Evolutionary conservation across 2,888 invertebrate genomes (phyloP), one percentile per base, ranked within the genome.

Genomic region (Helicoverpa assulta): DNA sequence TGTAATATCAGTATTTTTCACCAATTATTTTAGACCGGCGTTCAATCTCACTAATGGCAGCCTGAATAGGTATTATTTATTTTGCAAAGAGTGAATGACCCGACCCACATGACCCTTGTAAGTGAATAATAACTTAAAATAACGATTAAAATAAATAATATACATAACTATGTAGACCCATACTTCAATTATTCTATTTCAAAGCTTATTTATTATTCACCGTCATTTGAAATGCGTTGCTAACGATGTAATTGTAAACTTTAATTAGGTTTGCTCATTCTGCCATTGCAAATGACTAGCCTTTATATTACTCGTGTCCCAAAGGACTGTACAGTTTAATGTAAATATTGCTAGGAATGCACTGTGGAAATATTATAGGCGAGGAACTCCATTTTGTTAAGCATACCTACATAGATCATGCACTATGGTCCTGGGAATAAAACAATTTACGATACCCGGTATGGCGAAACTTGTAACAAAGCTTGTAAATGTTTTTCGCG

Each of bases 191-290:
- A 26, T 53, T 43, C 43, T 43, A 47, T 47, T 47, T 47, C 47
- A 47, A n/a, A 47, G 47, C n/a, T 47, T 47, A n/a, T 47, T n/a
- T n/a, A n/a, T 47, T 47, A n/a, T 47, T 53, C 52, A 26, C 2
- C 16, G 16, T 2, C 26, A 26, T 53, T 53, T 10, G 3, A 40
- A 53, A 26, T 53, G 12, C 21, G 0, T 10, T 26, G 26, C 53
- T 26, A 53, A 53, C 53, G 21, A 53, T 53, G 53, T 53, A 16
- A 26, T 53, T 53, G 21, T 53, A 16, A 53, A 53, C 26, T 53
- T 53, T 53, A 53, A 53, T 26, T 26, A 21, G 53, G 21, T 53
- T 29, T 53, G 14, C 6, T 6, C 26, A 16, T 21, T 16, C 16
- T 19, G 16, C 16, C 53, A 26, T 16, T 53, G 53, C 16, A 53